Evolutionary conservation across 53 echinoderm and acorn worm species (phyloP), one percentile per base, ranked within the genome.

Genomic region (Stichopus horrens): DNA sequence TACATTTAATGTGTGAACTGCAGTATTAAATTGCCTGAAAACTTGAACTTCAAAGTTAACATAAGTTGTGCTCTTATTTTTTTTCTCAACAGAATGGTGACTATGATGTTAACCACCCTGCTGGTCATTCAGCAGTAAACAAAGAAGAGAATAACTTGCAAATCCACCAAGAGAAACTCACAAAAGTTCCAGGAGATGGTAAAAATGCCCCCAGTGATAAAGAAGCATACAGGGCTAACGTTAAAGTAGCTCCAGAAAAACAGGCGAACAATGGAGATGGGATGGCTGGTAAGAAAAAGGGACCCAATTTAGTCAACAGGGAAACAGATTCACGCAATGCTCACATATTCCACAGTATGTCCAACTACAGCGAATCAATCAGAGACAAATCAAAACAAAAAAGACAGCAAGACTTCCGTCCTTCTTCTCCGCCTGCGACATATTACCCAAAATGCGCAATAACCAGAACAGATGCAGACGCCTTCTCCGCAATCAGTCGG

Each of bases 401-500:
- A 63, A n/a, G 9, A 11, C 10, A 56, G 7, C 56, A 58, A 56
- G 20, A 18, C 18, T 19, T 77, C 23, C 58, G 78, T 68, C 86
- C 73, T 56, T 66, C 13, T 56, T 86, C 86, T 1, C 58, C 75
- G 19, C 67, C 60, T 5, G 74, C 86, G 11, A 87, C 89, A 79
- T 96, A 96, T 75, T 73, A 74, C 54, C 83, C 94, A 79, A 96
- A 91, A 88, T 96, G 96, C 86, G 86, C 89, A 5, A 84, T 96
- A 8, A 91, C 89, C 5, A 90, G 90, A 2, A 83, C 88, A 23
- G 95, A 94, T 74, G 86, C 68, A 7, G 91, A 94, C 56, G 94
- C 99, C 7, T 91, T 89, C 65, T 94, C 96, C 55, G 99, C 99
- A 21, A 77, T 99, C 82, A 88, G 90, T 55, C 87, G 99, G 4